Conservation (phyloP, 2,888 invertebrate genomes). For the Meliscaeva auricollis region DNA sequence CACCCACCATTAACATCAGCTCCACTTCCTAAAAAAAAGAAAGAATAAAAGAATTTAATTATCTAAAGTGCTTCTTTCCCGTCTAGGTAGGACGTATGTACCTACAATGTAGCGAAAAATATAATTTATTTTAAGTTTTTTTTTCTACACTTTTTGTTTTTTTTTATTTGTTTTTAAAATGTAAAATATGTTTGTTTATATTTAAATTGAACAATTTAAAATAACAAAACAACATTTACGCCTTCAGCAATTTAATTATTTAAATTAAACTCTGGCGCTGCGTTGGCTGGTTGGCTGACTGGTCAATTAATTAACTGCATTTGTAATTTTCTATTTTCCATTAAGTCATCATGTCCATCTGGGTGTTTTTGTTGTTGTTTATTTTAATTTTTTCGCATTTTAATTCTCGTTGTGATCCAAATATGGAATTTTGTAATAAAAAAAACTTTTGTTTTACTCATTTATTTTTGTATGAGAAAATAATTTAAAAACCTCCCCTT, state of each 20-base stretch:
- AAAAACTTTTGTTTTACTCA: background rate
- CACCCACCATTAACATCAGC: background rate
- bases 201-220: conserved; percentile 45
- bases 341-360: conserved; percentile 33
- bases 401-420: conserved; percentile 39
- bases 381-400: too few relatives aligned
- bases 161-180: background rate
- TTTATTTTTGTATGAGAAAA: conserved; percentile 12
- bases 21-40: background rate
- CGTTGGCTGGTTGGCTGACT: conserved; percentile 13
- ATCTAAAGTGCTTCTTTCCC: conserved; percentile 35
- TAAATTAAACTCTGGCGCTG: conserved; percentile 20
- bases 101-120: background rate
- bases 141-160: background rate
- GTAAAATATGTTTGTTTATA: background rate
- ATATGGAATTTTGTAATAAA: conserved; percentile 49
- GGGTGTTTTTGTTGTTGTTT: conserved; percentile 10
- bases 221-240: conserved; percentile 24
- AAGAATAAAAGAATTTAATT: conserved; percentile 45
- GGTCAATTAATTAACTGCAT: conserved; percentile 46
- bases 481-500: conserved; percentile 21
- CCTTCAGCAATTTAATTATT: conserved; percentile 47
- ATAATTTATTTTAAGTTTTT: background rate
- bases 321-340: conserved; percentile 45
- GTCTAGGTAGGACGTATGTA: too few relatives aligned